A percentile compares a stretch with the other conserved stretches of the same genome.
These are phyloP conservation scores for Myiozetetes cayanensis DNA, from an alignment of 2,113 vertebrate genomes.

Conservation along the genomic window DNA sequence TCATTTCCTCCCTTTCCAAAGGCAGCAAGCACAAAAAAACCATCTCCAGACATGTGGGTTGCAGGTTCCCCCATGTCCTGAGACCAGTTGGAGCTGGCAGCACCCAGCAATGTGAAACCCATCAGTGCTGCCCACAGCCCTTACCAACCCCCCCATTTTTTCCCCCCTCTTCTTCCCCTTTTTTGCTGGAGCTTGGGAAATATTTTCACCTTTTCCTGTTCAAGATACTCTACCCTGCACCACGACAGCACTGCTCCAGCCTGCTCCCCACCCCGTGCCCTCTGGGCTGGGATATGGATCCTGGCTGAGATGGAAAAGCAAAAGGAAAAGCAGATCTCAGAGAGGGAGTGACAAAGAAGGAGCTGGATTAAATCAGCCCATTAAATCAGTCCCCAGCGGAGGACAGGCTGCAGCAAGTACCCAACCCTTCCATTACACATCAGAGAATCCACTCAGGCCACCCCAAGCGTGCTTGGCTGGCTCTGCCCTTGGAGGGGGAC, in stretches of 20 bases:
- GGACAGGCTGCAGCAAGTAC: background rate
- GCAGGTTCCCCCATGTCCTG: fast-evolving
- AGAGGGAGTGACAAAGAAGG: background rate
- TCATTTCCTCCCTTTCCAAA: background rate
- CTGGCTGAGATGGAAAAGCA: background rate
- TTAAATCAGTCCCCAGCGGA: fast-evolving
- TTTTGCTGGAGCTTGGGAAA: background rate
- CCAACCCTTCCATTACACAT: background rate
- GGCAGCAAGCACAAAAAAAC: background rate
- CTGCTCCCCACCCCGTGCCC: fast-evolving
- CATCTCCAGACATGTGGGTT: background rate
- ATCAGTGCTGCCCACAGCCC: fast-evolving
- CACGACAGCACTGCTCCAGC: fast-evolving
- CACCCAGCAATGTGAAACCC: background rate
- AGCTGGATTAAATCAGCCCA: background rate
- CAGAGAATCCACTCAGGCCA: background rate
- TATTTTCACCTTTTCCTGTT: background rate
- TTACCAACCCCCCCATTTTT: fast-evolving
- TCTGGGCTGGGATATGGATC: background rate
- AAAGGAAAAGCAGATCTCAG: background rate
- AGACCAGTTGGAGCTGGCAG: background rate
- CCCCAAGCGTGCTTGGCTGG: background rate
- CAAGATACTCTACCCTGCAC: background rate
- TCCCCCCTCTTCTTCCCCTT: background rate
- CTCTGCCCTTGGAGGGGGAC: background rate